A percentile compares a stretch with the other conserved stretches of the same genome.
Evolutionary conservation across 2,888 invertebrate species (phyloP).

Genomic region (Lampropteryx suffumata): DNA sequence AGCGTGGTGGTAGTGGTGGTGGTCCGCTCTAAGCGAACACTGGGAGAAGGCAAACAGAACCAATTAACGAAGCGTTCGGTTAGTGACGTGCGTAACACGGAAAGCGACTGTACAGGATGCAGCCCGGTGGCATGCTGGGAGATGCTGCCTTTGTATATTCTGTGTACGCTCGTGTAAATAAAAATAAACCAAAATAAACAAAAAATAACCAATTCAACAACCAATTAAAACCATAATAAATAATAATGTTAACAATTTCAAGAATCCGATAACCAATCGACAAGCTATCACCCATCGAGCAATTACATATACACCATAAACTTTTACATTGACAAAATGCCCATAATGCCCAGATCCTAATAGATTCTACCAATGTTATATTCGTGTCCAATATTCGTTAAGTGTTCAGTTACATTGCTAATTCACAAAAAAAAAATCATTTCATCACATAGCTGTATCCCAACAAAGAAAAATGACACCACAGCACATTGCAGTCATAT

Average conservation of each 20-base stretch:
- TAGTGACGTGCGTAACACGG: conserved; percentile 59
- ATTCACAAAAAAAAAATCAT: too few relatives aligned
- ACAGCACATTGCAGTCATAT: too few relatives aligned
- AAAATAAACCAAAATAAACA: background rate
- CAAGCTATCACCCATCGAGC: background rate
- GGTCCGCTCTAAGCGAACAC: conserved; percentile 59
- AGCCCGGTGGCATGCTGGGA: conserved; percentile 12
- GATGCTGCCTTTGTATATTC: background rate
- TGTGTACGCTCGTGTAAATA: background rate
- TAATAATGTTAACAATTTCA: too few relatives aligned
- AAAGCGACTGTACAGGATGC: conserved; percentile 41
- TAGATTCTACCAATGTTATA: too few relatives aligned
- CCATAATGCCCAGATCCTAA: too few relatives aligned
- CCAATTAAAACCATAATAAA: background rate
- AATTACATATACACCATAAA: too few relatives aligned
- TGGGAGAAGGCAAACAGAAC: conserved; percentile 50
- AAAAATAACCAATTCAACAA: conserved; percentile 3
- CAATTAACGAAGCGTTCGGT: conserved; percentile 57
- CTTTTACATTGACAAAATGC: too few relatives aligned
- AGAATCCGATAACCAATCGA: too few relatives aligned
- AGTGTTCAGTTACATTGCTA: too few relatives aligned
- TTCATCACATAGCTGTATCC: too few relatives aligned
- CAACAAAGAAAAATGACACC: too few relatives aligned
- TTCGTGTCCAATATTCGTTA: too few relatives aligned
- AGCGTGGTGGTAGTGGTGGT: conserved; percentile 49